A percentile compares a stretch with the other conserved stretches of the same genome.
phyloP scores from a whole-genome alignment of 1,140 invertebrate genomes.

The Euwallacea fornicatus region DNA sequence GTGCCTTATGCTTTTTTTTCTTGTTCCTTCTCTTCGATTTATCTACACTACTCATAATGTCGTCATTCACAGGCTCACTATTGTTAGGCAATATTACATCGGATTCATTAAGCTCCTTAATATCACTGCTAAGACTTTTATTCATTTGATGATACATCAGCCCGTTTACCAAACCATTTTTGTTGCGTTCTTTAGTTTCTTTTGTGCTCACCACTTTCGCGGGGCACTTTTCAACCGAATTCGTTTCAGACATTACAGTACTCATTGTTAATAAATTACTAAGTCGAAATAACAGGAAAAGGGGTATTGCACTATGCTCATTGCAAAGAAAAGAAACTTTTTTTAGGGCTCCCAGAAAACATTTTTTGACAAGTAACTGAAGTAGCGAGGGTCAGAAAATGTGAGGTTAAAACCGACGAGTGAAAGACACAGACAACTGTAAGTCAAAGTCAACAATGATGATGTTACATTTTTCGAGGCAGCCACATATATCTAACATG shows the following conservation, averaged over 20 bases:
- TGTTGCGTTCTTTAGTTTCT: conserved; percentile 36
- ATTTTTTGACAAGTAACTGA: conserved; percentile 20
- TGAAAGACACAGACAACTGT: too few relatives aligned
- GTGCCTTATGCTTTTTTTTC: conserved; percentile 39
- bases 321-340: conserved; percentile 17
- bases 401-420: background rate
- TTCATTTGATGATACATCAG: conserved; percentile 36
- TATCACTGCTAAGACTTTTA: conserved; percentile 16
- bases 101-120: conserved; percentile 1
- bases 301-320: conserved; percentile 8
- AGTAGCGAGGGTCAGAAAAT: background rate
- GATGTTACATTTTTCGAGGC: too few relatives aligned
- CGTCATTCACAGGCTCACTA: conserved; percentile 1
- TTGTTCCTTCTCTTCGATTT: conserved; percentile 37
- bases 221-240: conserved; percentile 25
- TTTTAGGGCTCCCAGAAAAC: conserved; percentile 19
- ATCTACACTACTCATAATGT: conserved; percentile 38
- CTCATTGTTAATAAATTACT: conserved; percentile 29
- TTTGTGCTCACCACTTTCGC: conserved; percentile 23
- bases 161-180: conserved; percentile 47
- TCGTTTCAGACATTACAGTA: conserved; percentile 22
- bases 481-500: too few relatives aligned
- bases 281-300: conserved; percentile 13
- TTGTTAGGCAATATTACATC: conserved; percentile 2
- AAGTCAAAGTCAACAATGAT: too few relatives aligned